These are phyloP conservation scores for Paedocypris micromegethes DNA, from an alignment of 2,797 vertebrate species.

Conservation along the genomic window DNA sequence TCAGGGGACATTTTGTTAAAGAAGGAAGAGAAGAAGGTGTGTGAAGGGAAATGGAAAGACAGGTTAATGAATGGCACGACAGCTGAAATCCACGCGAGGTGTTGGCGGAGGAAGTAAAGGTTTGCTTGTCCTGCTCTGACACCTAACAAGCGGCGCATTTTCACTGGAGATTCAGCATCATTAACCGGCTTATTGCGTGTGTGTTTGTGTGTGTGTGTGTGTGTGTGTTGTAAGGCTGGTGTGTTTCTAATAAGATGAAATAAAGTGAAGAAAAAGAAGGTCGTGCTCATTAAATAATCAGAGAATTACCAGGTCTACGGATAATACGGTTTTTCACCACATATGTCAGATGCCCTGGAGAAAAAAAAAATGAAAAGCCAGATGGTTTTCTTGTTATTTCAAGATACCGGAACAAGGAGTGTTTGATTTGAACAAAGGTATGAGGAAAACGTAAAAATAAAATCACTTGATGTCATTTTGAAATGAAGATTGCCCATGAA, in stretches of 20 bases:
- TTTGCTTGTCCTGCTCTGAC: slow-evolving; percentile 32
- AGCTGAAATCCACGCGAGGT: slow-evolving; percentile 25
- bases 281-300: not conserved
- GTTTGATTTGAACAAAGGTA: no score
- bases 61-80: slow-evolving; percentile 3
- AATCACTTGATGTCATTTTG: no score
- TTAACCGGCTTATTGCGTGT: slow-evolving; percentile 28
- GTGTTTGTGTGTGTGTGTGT: slow-evolving; percentile 3
- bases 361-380: no score
- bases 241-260: not conserved
- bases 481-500: no score
- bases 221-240: slow-evolving; percentile 6
- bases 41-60: slow-evolving; percentile 1
- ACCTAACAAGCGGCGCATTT: slow-evolving; percentile 27
- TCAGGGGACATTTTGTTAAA: slow-evolving; percentile 50
- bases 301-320: not conserved
- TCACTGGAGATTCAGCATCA: slow-evolving; percentile 32
- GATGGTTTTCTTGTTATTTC: no score
- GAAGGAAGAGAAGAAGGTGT: slow-evolving; percentile 8
- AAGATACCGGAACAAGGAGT: no score
- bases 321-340: no score
- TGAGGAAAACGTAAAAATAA: no score
- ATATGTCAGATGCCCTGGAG: no score
- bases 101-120: slow-evolving; percentile 40
- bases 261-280: not conserved